Evolutionary conservation across 2,113 vertebrate genomes (phyloP).

Genomic region (Rhinoderma darwinii): DNA sequence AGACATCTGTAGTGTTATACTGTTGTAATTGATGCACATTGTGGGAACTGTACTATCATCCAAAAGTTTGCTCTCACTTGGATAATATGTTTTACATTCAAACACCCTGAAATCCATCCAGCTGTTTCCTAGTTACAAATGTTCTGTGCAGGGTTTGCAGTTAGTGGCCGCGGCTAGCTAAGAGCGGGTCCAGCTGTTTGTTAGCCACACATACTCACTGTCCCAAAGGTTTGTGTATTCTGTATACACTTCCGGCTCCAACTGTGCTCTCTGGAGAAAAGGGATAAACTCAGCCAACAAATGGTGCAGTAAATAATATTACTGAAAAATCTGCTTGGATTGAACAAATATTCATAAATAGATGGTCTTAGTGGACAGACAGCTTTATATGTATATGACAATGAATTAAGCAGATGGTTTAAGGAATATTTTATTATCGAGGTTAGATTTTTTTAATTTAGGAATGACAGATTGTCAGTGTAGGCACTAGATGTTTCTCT

Average conservation of each 20-base stretch:
- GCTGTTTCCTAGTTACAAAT: slow-evolving; percentile 34
- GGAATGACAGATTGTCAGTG: no score
- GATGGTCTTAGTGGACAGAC: neutral
- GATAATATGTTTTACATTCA: slow-evolving; percentile 24
- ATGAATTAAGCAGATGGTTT: neutral
- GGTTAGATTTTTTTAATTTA: neutral
- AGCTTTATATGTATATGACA: neutral
- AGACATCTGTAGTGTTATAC: slow-evolving; percentile 10
- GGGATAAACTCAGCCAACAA: neutral
- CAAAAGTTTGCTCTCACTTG: slow-evolving; percentile 33
- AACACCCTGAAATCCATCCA: slow-evolving; percentile 17
- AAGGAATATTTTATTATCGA: neutral
- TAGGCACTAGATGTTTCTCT: no score
- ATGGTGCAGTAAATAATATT: neutral
- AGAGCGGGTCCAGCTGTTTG: slow-evolving; percentile 42
- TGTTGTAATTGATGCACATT: slow-evolving; percentile 18
- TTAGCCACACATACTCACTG: slow-evolving; percentile 5
- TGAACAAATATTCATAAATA: neutral
- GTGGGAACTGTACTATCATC: slow-evolving; percentile 39
- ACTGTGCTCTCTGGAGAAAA: neutral
- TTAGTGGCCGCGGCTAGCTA: neutral
- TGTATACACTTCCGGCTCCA: slow-evolving; percentile 7
- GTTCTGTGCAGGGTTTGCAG: slow-evolving; percentile 15
- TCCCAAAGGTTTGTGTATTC: slow-evolving; percentile 24
- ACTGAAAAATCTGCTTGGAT: neutral